These are phyloP conservation scores for Elymnias hypermnestra DNA, from an alignment of 1,140 invertebrate species.

Conservation along the genomic window DNA sequence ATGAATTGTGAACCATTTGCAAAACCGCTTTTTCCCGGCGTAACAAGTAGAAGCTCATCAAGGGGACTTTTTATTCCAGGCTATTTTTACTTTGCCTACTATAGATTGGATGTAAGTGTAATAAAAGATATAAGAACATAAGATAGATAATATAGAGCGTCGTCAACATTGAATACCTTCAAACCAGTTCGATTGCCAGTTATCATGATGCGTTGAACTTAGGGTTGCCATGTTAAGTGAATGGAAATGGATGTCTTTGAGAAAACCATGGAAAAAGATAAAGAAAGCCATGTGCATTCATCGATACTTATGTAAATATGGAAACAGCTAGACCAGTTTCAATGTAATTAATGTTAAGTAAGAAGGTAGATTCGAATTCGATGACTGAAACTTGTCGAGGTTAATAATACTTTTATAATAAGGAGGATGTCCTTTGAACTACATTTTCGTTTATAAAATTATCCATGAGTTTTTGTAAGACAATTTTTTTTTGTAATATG, in stretches of 20 bases:
- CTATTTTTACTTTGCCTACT: slow-evolving; percentile 1
- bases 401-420: too few species aligned
- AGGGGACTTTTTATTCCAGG: background rate
- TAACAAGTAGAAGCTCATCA: background rate
- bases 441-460: too few species aligned
- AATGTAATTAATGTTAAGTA: too few species aligned
- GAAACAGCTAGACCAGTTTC: too few species aligned
- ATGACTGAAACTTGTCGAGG: too few species aligned
- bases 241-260: background rate
- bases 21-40: slow-evolving; percentile 8
- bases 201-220: slow-evolving; percentile 24
- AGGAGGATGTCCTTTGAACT: too few species aligned
- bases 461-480: too few species aligned
- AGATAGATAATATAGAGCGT: slow-evolving; percentile 25
- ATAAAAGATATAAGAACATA: slow-evolving; percentile 10
- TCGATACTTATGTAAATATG: too few species aligned
- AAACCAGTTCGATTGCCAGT: slow-evolving; percentile 29
- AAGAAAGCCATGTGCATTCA: too few species aligned
- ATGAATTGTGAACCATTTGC: background rate
- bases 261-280: background rate
- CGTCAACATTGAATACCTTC: slow-evolving; percentile 24
- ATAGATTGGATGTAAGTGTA: background rate
- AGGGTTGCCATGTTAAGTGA: slow-evolving; percentile 2
- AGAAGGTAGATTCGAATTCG: too few species aligned
- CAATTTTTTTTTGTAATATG: too few species aligned